These are phyloP conservation scores for Trochalopteron elliotii DNA, from an alignment of 2,113 vertebrate genomes.

Conservation along the genomic window DNA sequence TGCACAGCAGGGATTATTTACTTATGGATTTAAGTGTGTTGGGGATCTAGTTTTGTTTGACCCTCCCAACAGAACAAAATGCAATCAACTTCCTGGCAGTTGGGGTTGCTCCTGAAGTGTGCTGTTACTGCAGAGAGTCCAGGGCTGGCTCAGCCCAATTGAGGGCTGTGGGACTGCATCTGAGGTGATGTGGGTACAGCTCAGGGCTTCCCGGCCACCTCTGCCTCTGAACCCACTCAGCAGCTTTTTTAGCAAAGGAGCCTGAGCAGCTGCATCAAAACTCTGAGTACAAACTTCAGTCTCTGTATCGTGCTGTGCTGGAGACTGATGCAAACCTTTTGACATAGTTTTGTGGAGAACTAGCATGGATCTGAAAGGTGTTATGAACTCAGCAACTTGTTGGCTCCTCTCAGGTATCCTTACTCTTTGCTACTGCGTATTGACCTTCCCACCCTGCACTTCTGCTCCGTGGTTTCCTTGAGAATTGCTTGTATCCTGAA, in stretches of 20 bases:
- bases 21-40: constrained; percentile 6
- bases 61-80: not conserved
- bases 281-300: not conserved
- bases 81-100: not conserved
- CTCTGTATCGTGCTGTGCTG: not conserved
- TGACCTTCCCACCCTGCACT: not conserved
- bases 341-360: not conserved
- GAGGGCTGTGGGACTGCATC: accelerated
- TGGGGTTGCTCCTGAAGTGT: not conserved
- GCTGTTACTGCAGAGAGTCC: not conserved
- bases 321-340: not conserved
- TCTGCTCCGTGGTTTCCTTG: not conserved
- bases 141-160: not conserved
- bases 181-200: not conserved
- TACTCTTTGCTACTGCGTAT: not conserved
- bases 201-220: accelerated
- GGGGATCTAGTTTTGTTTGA: not conserved
- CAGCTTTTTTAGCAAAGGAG: not conserved
- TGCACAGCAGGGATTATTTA: constrained; percentile 23
- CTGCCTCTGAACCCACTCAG: not conserved
- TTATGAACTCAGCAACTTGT: accelerated
- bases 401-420: not conserved
- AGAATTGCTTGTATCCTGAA: not conserved
- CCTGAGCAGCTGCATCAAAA: not conserved
- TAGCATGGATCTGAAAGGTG: not conserved